A percentile compares a stretch with the other conserved stretches of the same genome.
Conservation (phyloP, 2,113 vertebrate genomes). For the Uropsilus gracilis region DNA sequence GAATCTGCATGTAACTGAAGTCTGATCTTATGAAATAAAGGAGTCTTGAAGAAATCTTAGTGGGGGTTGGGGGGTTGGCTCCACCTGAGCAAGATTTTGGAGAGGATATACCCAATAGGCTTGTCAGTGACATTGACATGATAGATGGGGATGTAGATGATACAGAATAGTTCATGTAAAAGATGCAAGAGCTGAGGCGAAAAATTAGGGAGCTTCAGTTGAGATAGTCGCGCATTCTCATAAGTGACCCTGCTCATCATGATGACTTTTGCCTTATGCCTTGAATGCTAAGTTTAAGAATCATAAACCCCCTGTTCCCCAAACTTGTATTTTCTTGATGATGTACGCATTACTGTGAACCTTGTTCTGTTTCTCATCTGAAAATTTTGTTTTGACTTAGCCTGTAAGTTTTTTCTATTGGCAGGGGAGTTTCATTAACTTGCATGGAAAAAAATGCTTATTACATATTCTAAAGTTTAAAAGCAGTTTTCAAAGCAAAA, state of each 20-base stretch:
- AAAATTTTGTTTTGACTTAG: constrained; percentile 13
- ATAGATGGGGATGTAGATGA: constrained; percentile 54
- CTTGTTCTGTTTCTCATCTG: constrained; percentile 41
- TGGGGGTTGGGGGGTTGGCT: neutral
- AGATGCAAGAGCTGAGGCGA: constrained; percentile 56
- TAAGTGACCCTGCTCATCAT: constrained; percentile 44
- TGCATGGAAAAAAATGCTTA: constrained; percentile 34
- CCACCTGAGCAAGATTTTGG: constrained; percentile 3
- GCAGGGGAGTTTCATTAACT: constrained; percentile 30
- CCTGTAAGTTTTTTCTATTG: constrained; percentile 27
- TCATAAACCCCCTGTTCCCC: constrained; percentile 8
- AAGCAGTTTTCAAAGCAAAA: too few relatives aligned
- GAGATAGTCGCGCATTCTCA: constrained; percentile 30
- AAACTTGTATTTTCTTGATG: constrained; percentile 44
- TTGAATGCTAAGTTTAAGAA: constrained; percentile 47
- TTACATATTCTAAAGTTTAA: constrained; percentile 35
- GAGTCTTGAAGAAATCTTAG: constrained; percentile 5
- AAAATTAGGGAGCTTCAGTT: constrained; percentile 55
- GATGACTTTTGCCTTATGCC: constrained; percentile 66
- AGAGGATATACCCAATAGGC: constrained; percentile 30
- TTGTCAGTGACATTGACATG: constrained; percentile 54
- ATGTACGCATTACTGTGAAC: neutral
- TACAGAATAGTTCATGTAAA: constrained; percentile 56
- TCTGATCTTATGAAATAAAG: constrained; percentile 15
- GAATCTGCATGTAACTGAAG: constrained; percentile 2